These are phyloP conservation scores for Hucho hucho DNA, from an alignment of 2,113 vertebrate species.

Conservation along the genomic window DNA sequence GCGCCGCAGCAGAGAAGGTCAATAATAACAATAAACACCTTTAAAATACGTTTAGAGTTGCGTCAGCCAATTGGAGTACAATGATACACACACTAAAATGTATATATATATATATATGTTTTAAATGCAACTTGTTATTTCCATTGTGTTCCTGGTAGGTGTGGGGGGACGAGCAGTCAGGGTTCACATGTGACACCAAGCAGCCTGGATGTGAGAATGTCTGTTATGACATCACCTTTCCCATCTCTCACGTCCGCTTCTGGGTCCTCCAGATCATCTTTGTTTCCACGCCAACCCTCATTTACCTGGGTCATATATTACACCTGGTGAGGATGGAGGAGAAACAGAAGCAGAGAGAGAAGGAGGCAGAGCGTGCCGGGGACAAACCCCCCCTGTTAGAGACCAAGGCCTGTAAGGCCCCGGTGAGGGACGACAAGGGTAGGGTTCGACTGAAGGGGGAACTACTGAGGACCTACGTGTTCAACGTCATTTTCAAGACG, in stretches of 20 bases:
- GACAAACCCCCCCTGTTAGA: constrained; percentile 52
- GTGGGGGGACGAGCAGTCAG: constrained; percentile 83
- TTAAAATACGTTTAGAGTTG: too few species aligned
- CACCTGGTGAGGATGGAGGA: constrained; percentile 82
- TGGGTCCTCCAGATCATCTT: constrained; percentile 92
- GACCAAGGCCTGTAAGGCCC: constrained; percentile 42
- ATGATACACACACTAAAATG: too few species aligned
- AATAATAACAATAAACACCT: too few species aligned
- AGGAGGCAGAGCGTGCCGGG: background rate
- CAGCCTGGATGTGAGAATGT: constrained; percentile 86
- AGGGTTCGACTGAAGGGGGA: constrained; percentile 76
- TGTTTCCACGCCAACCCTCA: constrained; percentile 82
- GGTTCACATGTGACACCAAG: constrained; percentile 86
- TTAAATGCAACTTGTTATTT: too few species aligned
- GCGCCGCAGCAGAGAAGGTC: constrained; percentile 76
- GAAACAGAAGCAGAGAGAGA: constrained; percentile 67
- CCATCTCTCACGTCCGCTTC: constrained; percentile 86
- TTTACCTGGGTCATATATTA: constrained; percentile 86
- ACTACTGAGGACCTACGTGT: constrained; percentile 80
- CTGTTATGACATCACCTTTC: constrained; percentile 86
- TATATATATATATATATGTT: too few species aligned
- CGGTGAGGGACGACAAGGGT: constrained; percentile 57
- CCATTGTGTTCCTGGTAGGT: constrained; percentile 45
- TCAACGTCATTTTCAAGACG: constrained; percentile 82
- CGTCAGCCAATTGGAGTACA: too few species aligned